Conservation (phyloP, 2,797 vertebrate species). For the Cryptoprocta ferox region DNA sequence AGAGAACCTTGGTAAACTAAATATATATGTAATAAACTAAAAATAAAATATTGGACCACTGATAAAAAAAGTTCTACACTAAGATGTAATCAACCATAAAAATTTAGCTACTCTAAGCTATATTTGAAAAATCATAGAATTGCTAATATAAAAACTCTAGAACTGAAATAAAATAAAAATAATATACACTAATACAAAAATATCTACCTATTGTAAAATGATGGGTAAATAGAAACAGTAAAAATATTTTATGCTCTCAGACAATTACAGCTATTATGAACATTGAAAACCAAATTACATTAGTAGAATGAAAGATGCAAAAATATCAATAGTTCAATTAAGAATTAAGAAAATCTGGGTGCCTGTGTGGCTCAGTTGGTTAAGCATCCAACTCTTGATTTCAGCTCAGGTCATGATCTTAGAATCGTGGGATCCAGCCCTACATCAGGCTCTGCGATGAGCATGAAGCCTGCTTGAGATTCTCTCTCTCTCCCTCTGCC, state of each 20-base stretch:
- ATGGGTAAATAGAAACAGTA: not conserved
- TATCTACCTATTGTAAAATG: not conserved
- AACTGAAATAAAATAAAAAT: not conserved
- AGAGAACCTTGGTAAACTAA: not conserved
- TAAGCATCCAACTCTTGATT: too few relatives aligned
- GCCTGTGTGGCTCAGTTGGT: too few relatives aligned
- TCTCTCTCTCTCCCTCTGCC: too few relatives aligned
- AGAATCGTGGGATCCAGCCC: too few relatives aligned
- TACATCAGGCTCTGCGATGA: too few relatives aligned
- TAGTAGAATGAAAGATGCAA: not conserved
- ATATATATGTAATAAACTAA: not conserved
- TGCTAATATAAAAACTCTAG: not conserved
- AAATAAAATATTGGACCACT: not conserved
- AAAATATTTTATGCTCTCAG: not conserved
- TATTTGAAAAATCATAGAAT: not conserved
- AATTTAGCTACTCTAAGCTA: not conserved
- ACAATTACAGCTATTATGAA: not conserved
- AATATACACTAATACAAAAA: not conserved
- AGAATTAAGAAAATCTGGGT: not conserved
- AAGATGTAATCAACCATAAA: not conserved
- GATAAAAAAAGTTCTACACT: not conserved
- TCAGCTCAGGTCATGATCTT: too few relatives aligned
- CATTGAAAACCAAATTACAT: not conserved
- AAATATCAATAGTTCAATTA: not conserved
- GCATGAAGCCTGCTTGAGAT: too few relatives aligned